Conservation (phyloP, 2,888 invertebrate genomes). For the Sphaeridia pumilis region DNA sequence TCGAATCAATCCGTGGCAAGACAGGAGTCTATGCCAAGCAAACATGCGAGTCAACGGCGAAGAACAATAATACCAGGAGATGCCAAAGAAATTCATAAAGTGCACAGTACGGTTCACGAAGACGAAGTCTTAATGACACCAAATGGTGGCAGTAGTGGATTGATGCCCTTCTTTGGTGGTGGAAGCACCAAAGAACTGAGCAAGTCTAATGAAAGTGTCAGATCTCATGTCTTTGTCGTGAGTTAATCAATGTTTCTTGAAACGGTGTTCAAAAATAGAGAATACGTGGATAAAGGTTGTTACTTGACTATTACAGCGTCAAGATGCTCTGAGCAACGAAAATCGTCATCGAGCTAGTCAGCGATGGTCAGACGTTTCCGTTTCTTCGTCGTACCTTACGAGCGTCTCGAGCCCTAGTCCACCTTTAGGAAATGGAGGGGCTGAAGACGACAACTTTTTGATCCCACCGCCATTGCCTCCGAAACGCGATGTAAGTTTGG, state of each 20-base stretch:
- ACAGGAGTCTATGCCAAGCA: too few relatives aligned
- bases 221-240: too few relatives aligned
- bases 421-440: constrained; percentile 19
- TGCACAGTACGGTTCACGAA: neutral
- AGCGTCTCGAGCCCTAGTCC: constrained; percentile 20
- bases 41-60: too few relatives aligned
- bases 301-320: neutral
- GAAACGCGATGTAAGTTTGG: constrained; percentile 13
- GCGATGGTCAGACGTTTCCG: constrained; percentile 23
- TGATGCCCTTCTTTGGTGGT: too few relatives aligned
- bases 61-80: too few relatives aligned
- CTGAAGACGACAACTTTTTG: constrained; percentile 16
- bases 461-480: constrained; percentile 29
- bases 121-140: neutral
- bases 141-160: neutral
- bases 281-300: neutral
- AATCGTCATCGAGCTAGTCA: constrained; percentile 21
- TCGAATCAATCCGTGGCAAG: too few relatives aligned
- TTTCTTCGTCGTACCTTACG: constrained; percentile 7
- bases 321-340: neutral
- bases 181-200: neutral
- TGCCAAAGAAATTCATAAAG: neutral
- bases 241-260: too few relatives aligned
- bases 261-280: neutral
- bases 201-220: neutral